Evolutionary conservation across 2,113 vertebrate species (phyloP).

Genomic region (Alces alces): DNA sequence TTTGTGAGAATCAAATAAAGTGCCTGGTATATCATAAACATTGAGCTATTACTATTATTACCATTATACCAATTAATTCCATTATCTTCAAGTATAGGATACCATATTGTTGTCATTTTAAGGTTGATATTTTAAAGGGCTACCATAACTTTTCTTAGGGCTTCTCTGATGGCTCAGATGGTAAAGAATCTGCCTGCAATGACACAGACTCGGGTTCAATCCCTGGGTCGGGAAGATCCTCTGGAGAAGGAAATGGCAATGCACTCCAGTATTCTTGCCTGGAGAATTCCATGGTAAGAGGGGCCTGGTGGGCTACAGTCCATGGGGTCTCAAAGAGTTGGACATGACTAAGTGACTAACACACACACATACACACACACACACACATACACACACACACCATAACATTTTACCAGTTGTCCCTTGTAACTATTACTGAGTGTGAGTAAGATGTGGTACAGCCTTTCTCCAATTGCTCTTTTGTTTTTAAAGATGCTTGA

Average conservation of each 20-base stretch:
- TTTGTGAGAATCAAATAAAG: neutral
- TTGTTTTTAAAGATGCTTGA: neutral
- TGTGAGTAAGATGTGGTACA: neutral
- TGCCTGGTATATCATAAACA: neutral
- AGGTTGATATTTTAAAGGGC: neutral
- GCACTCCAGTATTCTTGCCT: neutral
- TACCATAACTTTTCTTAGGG: neutral
- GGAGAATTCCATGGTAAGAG: neutral
- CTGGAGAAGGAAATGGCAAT: neutral
- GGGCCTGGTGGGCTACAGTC: neutral
- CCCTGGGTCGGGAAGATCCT: neutral
- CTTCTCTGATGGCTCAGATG: neutral
- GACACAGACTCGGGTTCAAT: neutral
- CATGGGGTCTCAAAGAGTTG: neutral
- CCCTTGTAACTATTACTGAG: neutral
- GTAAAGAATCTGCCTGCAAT: neutral
- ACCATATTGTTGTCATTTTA: neutral
- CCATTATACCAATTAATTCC: neutral
- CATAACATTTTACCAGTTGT: neutral
- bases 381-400: neutral
- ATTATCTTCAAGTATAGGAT: neutral
- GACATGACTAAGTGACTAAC: neutral
- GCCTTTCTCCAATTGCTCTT: neutral
- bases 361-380: neutral
- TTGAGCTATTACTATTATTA: neutral